Evolutionary conservation across 2,888 invertebrate species (phyloP).

Genomic region (Drosophila phalerata): DNA sequence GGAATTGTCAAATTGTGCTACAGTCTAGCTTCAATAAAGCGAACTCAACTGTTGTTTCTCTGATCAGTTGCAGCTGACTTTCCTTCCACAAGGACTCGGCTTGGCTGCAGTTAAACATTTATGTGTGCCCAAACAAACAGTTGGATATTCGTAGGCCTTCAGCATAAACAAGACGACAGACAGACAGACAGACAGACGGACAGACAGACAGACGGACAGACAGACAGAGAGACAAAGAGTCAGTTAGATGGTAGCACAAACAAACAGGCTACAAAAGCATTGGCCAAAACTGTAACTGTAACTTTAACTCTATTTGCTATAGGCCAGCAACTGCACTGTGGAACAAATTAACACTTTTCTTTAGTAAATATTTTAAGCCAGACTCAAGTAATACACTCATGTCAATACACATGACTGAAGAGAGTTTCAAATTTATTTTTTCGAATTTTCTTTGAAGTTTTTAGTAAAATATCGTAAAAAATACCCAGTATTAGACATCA

Average conservation of each 20-base stretch:
- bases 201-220: neutral
- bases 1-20: neutral
- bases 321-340: slow-evolving; percentile 15
- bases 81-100: neutral
- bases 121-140: slow-evolving; percentile 65
- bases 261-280: slow-evolving; percentile 58
- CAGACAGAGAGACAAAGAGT: neutral
- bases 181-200: slow-evolving; percentile 4
- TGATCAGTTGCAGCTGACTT: neutral
- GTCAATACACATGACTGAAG: no score
- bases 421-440: no score
- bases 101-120: slow-evolving; percentile 68
- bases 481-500: no score
- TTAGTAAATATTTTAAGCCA: no score
- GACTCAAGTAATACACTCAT: no score
- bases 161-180: slow-evolving; percentile 7
- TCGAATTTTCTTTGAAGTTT: no score
- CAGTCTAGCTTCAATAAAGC: neutral
- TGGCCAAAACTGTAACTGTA: slow-evolving; percentile 40
- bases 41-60: neutral
- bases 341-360: neutral
- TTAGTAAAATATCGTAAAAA: no score
- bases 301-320: slow-evolving; percentile 26
- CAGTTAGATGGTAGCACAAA: slow-evolving; percentile 27
- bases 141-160: slow-evolving; percentile 15